Evolutionary conservation across 2,888 invertebrate genomes (phyloP).

Genomic region (Cartodere bifasciata): DNA sequence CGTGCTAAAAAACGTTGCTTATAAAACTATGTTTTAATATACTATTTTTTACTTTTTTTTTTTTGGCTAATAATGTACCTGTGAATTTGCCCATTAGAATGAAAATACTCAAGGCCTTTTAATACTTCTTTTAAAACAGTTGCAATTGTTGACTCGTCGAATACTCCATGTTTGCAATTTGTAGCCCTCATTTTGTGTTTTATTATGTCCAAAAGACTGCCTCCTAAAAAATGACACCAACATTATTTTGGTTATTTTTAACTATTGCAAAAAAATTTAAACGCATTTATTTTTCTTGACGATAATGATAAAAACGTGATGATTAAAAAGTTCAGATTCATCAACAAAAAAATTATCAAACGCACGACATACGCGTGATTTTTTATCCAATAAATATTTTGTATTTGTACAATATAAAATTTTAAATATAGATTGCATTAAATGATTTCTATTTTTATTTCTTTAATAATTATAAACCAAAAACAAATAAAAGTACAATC

Average conservation of each 20-base stretch:
- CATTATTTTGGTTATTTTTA: conserved; percentile 1
- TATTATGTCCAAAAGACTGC: conserved; percentile 78
- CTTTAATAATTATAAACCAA: too few species aligned
- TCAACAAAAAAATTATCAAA: too few species aligned
- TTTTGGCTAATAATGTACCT: conserved; percentile 45
- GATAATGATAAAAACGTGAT: neutral
- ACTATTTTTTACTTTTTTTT: too few species aligned
- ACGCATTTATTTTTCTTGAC: neutral
- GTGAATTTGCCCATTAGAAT: conserved; percentile 97
- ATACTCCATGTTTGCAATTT: conserved; percentile 89
- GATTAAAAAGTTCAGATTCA: neutral
- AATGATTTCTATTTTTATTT: too few species aligned
- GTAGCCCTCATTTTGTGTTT: conserved; percentile 89
- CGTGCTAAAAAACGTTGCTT: too few species aligned
- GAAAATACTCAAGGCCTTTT: conserved; percentile 96
- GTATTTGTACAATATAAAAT: too few species aligned
- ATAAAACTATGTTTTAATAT: too few species aligned
- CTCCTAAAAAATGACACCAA: conserved; percentile 40
- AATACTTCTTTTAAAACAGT: conserved; percentile 92
- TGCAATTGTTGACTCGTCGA: conserved; percentile 95
- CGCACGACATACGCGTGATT: too few species aligned
- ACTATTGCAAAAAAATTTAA: neutral
- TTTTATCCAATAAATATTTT: too few species aligned
- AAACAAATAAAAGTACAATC: too few species aligned
- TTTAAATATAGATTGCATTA: too few species aligned